Base-by-base conservation (phyloP, 1,140 invertebrate species). In the Anagrus nilaparvatae region DNA sequence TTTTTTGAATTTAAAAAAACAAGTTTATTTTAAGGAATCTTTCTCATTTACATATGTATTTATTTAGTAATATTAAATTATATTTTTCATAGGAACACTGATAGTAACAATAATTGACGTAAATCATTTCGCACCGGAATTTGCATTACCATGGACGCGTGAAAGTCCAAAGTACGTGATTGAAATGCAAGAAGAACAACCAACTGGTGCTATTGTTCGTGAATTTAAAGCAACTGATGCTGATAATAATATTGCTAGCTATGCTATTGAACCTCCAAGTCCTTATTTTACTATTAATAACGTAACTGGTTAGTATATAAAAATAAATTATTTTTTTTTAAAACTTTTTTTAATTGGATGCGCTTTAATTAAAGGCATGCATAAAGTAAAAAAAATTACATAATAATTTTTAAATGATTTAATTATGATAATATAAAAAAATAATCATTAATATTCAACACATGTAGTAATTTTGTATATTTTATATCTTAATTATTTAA, bases 51-150 rank as follows among this genome's bases (percentile, higher is more conserved):
- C 10, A 31, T 29, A 16, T 12, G 2, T 10, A 3, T 17, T 10
- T 10, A 4, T 19, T 17, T 8, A 27, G 38, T 32, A 30, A 9
- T 37, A 39, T 50, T 47, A 50, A 20, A n/a, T n/a, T n/a, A n/a
- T n/a, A n/a, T n/a, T n/a, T n/a, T n/a, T n/a, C n/a, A n/a, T 59
- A 79, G 86, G 87, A 19, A 77, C 80, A 37, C 63, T 94, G 5
- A 81, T 91, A 41, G 80, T 95, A 18, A 88, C 80, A 3, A 84
- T 95, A 30, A 81, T 90, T 23, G 89, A 93, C 58, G 81, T 78
- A 13, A 83, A 83, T 58, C 76, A 78, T 47, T 70, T 74, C 44
- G 63, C 76, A 3, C 80, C 80, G 8, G 61, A 66, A 45, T 87
- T 87, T 52, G 57, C 70, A 39, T 69, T 74, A 34, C 82, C 83